Evolutionary conservation across 2,797 vertebrate species (phyloP).

Genomic region (Tangara arthus): DNA sequence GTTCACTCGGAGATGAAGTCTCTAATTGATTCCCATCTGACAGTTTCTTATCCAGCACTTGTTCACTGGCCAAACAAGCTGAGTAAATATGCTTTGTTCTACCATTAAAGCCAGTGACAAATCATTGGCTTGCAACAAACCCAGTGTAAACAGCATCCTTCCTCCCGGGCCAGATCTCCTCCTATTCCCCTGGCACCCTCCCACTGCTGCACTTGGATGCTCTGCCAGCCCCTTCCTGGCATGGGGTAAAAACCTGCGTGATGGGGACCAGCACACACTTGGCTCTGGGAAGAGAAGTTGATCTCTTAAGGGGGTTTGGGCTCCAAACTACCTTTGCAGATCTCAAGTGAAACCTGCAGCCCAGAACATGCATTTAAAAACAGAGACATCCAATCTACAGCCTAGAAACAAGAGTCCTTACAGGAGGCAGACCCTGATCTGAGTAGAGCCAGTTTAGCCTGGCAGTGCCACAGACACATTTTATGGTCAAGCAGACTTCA

Average conservation of each 20-base stretch:
- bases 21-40: constrained; percentile 54
- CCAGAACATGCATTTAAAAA: not conserved
- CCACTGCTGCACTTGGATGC: not conserved
- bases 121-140: not conserved
- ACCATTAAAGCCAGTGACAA: not conserved
- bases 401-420: not conserved
- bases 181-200: not conserved
- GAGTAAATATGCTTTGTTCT: constrained; percentile 48
- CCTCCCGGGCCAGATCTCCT: not conserved
- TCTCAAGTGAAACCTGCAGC: not conserved
- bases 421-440: not conserved
- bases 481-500: not conserved
- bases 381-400: not conserved
- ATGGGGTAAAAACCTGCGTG: accelerated
- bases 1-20: not conserved
- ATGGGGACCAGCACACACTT: not conserved
- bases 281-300: not conserved
- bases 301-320: not conserved
- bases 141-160: not conserved
- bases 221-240: not conserved
- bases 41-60: constrained; percentile 50
- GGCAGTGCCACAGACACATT: not conserved
- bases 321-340: not conserved
- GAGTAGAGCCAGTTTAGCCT: not conserved
- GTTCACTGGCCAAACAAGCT: constrained; percentile 21